Conservation (phyloP, 2,888 invertebrate species). For the Dryococelus australis region DNA sequence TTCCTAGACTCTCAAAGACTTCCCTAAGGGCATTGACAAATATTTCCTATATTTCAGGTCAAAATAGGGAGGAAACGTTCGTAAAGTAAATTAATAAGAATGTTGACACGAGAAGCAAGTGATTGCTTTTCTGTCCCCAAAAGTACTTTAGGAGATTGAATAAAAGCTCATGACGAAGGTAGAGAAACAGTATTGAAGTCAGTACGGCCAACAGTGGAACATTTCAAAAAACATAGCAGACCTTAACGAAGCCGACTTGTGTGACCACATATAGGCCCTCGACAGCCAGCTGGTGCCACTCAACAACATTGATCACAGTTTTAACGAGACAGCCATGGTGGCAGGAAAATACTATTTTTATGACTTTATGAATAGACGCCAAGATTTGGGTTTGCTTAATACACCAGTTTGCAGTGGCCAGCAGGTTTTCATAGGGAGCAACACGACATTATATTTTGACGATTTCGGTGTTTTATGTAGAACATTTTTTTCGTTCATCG, state of each 20-base stretch:
- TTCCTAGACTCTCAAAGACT: no score
- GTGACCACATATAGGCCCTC: conserved; percentile 31
- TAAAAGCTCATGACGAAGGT: neutral
- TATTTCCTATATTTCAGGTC: no score
- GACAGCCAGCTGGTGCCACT: conserved; percentile 38
- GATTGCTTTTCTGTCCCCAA: conserved; percentile 26
- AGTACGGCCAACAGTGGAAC: neutral
- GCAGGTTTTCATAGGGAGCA: conserved; percentile 43
- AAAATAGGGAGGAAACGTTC: neutral
- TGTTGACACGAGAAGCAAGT: neutral
- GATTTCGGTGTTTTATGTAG: neutral
- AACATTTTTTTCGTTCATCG: neutral
- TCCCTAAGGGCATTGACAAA: no score
- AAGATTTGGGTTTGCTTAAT: conserved; percentile 21
- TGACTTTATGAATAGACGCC: conserved; percentile 40
- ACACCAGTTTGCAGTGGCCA: conserved; percentile 21
- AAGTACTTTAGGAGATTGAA: conserved; percentile 33
- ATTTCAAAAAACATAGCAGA: conserved; percentile 25
- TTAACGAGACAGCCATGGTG: conserved; percentile 41
- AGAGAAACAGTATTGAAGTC: neutral
- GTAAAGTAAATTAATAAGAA: neutral
- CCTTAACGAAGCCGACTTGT: conserved; percentile 13
- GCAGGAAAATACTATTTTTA: conserved; percentile 44
- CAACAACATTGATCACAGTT: conserved; percentile 35
- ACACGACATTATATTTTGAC: neutral